Conservation (phyloP, 2,888 invertebrate genomes). For the Gonocerus acuteangulatus region DNA sequence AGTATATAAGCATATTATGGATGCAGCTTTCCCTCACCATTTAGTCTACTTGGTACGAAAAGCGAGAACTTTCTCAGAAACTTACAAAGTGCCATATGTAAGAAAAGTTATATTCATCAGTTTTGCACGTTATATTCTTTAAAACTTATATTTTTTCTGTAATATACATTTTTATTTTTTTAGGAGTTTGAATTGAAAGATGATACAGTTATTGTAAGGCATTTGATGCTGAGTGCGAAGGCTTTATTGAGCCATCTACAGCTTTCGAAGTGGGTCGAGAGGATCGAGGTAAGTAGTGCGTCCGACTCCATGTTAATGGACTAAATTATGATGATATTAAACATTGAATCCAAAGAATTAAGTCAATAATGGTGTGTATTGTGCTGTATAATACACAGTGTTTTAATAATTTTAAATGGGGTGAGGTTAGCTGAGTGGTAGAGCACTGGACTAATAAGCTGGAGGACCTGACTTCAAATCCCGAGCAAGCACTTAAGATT, state of each 20-base stretch:
- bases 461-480: too few relatives aligned
- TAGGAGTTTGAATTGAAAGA: slow-evolving; percentile 27
- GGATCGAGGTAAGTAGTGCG: slow-evolving; percentile 30
- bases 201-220: slow-evolving; percentile 21
- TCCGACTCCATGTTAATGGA: too few relatives aligned
- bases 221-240: slow-evolving; percentile 30
- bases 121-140: background rate
- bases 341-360: too few relatives aligned
- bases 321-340: too few relatives aligned
- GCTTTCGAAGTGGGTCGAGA: slow-evolving; percentile 30
- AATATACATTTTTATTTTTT: slow-evolving; percentile 7
- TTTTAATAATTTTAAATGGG: too few relatives aligned
- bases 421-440: too few relatives aligned
- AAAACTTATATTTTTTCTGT: background rate
- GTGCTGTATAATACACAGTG: too few relatives aligned
- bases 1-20: slow-evolving; percentile 30
- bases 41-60: slow-evolving; percentile 31
- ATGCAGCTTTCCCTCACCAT: slow-evolving; percentile 29
- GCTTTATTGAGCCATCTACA: slow-evolving; percentile 25
- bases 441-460: too few relatives aligned
- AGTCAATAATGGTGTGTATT: too few relatives aligned
- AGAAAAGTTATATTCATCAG: background rate
- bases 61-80: slow-evolving; percentile 30
- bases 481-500: too few relatives aligned
- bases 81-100: slow-evolving; percentile 35